These are phyloP conservation scores for Coregonus ussuriensis DNA, from an alignment of 2,797 vertebrate species.

Conservation along the genomic window DNA sequence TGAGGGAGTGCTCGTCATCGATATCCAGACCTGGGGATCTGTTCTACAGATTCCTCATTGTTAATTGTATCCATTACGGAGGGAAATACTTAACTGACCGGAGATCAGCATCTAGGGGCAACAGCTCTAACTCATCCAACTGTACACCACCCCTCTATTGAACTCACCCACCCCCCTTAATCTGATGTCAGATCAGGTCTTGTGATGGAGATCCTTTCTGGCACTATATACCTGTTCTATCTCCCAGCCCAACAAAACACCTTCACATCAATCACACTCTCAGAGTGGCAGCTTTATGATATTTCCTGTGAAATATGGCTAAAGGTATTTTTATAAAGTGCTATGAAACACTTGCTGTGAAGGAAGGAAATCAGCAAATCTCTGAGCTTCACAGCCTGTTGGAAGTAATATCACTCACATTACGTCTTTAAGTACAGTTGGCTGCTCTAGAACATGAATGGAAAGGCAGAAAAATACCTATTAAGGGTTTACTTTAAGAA, in stretches of 20 bases:
- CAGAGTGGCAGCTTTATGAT: conserved; percentile 8
- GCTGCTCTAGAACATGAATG: neutral
- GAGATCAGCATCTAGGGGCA: neutral
- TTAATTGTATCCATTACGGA: neutral
- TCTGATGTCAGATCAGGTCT: conserved; percentile 1
- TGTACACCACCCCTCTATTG: neutral
- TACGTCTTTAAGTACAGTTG: neutral
- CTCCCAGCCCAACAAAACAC: neutral
- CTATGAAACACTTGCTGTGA: conserved; percentile 13
- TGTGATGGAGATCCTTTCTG: conserved; percentile 11
- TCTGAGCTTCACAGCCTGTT: neutral
- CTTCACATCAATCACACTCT: conserved; percentile 10
- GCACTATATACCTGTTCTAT: conserved; percentile 18
- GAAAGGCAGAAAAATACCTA: neutral
- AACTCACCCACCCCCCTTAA: neutral
- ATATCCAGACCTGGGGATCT: neutral
- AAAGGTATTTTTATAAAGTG: neutral
- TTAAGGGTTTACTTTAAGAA: neutral
- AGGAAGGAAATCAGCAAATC: conserved; percentile 3
- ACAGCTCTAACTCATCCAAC: neutral
- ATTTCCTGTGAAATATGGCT: conserved; percentile 13
- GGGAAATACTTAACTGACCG: neutral
- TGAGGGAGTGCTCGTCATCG: neutral
- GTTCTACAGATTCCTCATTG: neutral
- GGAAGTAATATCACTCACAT: neutral